A percentile compares a stretch with the other conserved stretches of the same genome.
phyloP scores from a whole-genome alignment of 2,797 vertebrate genomes.

The Momotus momota region DNA sequence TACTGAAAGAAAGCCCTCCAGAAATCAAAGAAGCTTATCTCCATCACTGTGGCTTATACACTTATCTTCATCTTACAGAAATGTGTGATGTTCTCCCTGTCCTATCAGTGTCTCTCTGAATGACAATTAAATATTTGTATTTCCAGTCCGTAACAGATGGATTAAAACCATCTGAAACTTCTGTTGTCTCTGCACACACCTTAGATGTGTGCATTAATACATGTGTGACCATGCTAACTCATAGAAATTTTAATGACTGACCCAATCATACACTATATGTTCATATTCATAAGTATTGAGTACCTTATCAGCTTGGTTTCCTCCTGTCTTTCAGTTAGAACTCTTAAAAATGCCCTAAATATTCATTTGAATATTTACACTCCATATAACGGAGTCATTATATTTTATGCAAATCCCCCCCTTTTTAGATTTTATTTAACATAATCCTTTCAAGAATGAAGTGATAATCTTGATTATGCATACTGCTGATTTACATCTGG shows the following conservation, averaged over 20 bases:
- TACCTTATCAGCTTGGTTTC: background rate
- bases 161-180: background rate
- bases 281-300: background rate
- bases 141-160: background rate
- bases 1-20: conserved; percentile 41
- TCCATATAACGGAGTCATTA: background rate
- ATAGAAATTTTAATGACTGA: background rate
- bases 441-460: background rate
- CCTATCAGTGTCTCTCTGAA: background rate
- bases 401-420: background rate
- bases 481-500: background rate
- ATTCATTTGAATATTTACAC: background rate
- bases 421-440: background rate
- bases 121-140: conserved; percentile 29
- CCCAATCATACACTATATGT: background rate
- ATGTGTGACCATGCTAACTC: background rate
- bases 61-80: conserved; percentile 64
- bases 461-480: background rate
- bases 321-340: background rate
- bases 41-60: conserved; percentile 35
- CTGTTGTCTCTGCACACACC: background rate
- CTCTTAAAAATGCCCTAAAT: background rate
- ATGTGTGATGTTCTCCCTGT: background rate
- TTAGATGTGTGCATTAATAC: background rate
- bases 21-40: conserved; percentile 66